Evolutionary conservation across 2,797 vertebrate genomes (phyloP).

Genomic region (Notoglanidium macrostoma): DNA sequence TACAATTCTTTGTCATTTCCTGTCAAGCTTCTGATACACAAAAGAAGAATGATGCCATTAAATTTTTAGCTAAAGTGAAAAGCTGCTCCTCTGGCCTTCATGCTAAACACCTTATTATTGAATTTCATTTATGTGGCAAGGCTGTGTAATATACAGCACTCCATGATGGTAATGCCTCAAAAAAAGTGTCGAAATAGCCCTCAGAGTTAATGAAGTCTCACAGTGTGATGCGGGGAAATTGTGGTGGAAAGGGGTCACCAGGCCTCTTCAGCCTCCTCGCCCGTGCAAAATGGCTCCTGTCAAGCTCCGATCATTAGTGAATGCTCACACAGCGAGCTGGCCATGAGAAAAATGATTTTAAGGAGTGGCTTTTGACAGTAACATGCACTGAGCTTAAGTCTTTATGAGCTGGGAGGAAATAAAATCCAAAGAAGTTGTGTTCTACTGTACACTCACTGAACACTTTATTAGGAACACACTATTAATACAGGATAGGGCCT

Average conservation of each 20-base stretch:
- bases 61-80: conserved; percentile 43
- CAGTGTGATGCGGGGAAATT: conserved; percentile 78
- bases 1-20: not conserved
- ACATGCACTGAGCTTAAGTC: conserved; percentile 65
- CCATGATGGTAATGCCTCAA: conserved; percentile 48
- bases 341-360: conserved; percentile 73
- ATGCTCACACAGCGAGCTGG: conserved; percentile 67
- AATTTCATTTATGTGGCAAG: conserved; percentile 52
- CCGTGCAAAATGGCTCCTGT: conserved; percentile 76
- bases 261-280: conserved; percentile 78
- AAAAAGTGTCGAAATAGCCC: conserved; percentile 74
- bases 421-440: not conserved
- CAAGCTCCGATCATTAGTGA: conserved; percentile 76
- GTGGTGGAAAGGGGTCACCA: conserved; percentile 77
- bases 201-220: conserved; percentile 81
- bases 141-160: conserved; percentile 56
- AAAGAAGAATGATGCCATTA: conserved; percentile 25
- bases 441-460: too few relatives aligned
- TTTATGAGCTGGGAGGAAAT: not conserved
- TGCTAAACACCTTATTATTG: conserved; percentile 55
- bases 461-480: too few relatives aligned
- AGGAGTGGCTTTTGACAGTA: conserved; percentile 75
- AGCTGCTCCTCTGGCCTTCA: conserved; percentile 48
- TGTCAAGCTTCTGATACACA: not conserved
- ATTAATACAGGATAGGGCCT: too few relatives aligned